phyloP scores from a whole-genome alignment of 2,888 invertebrate species.

The Leucophenga maculata region DNA sequence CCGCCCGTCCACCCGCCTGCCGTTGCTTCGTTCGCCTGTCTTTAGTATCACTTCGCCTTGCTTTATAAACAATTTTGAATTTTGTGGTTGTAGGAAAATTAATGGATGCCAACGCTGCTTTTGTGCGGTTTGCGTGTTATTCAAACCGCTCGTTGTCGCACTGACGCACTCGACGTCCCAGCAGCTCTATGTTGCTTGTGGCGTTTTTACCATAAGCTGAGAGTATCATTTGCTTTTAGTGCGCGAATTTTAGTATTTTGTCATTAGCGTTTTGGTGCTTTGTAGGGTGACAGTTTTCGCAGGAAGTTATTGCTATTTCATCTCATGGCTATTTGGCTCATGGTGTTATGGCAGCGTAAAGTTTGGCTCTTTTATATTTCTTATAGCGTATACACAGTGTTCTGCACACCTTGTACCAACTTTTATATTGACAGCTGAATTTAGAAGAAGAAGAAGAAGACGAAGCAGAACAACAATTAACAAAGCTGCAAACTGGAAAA shows the following conservation, averaged over 20 bases:
- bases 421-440: not conserved
- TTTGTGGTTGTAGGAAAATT: constrained; percentile 68
- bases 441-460: constrained; percentile 35
- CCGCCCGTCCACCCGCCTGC: not conserved
- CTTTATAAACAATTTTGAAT: constrained; percentile 69
- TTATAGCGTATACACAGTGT: no score
- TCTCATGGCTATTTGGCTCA: constrained; percentile 37
- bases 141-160: no score
- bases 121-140: constrained; percentile 55
- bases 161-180: no score
- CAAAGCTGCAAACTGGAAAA: no score
- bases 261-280: constrained; percentile 62
- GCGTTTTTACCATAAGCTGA: constrained; percentile 33
- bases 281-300: constrained; percentile 29
- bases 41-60: constrained; percentile 44
- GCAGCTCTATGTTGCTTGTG: constrained; percentile 24
- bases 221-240: constrained; percentile 50
- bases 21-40: not conserved
- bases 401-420: no score
- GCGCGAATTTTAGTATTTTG: constrained; percentile 62
- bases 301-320: constrained; percentile 59
- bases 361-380: not conserved
- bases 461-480: constrained; percentile 36
- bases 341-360: not conserved
- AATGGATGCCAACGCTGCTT: constrained; percentile 64